A percentile compares a stretch with the other conserved stretches of the same genome.
Evolutionary conservation across 2,888 invertebrate genomes (phyloP).

Genomic region (Eupithecia centaureata): DNA sequence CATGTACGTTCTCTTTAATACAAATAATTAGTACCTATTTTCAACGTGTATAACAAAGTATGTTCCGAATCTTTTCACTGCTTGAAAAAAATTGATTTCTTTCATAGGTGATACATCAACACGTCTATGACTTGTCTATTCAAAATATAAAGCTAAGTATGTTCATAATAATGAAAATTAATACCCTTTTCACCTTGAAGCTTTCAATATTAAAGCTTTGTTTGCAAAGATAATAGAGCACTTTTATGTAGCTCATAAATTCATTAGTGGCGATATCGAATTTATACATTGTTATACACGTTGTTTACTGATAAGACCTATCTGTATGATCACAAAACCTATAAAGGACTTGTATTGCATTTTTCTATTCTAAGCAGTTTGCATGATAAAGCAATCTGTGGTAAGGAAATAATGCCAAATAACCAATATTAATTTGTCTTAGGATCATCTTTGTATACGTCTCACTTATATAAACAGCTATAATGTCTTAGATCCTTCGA

Average conservation of each 20-base stretch:
- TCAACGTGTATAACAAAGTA: constrained; percentile 21
- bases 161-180: constrained; percentile 7
- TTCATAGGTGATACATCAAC: background rate
- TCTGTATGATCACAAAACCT: constrained; percentile 43
- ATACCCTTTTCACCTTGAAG: background rate
- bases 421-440: background rate
- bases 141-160: background rate
- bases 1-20: constrained; percentile 68
- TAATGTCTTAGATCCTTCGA: background rate
- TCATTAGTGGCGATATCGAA: constrained; percentile 52
- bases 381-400: constrained; percentile 8
- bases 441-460: background rate
- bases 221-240: constrained; percentile 43
- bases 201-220: constrained; percentile 39
- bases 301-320: constrained; percentile 58
- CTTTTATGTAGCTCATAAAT: constrained; percentile 38
- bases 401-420: constrained; percentile 6
- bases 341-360: no score
- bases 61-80: background rate
- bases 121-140: background rate
- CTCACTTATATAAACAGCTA: background rate
- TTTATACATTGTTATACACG: constrained; percentile 65
- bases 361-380: constrained; percentile 35
- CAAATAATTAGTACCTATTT: no score
- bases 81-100: background rate